Evolutionary conservation across 2,888 invertebrate genomes (phyloP), one percentile per base, ranked within the genome.

Genomic region (Cheilosia scutellata): DNA sequence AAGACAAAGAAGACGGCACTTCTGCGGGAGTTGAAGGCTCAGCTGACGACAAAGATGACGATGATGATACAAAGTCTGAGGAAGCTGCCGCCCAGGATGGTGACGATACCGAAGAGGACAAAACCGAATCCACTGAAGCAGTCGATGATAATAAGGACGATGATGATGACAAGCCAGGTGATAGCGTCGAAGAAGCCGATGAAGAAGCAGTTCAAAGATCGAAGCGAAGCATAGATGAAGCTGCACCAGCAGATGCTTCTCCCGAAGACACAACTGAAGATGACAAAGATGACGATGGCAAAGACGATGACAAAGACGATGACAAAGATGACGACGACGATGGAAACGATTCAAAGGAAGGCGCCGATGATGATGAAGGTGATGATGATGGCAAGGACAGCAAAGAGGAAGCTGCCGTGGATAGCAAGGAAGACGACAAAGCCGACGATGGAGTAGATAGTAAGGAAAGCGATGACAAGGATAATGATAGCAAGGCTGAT

Each of bases 1-100:
- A 89, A 51, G 88, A 90, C 80, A 88, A 89, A 78, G 90, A 90
- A 83, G 91, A 90, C 88, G 90, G 92, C 58, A 91, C 91, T 87
- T 91, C 92, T 66, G 89, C 91, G 80, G 90, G 92, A 89, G 92
- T 90, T 87, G 89, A 88, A 70, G 91, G 91, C 78, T 78, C 88
- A 33, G 77, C 25, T 65, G 90, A 91, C 58, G 89, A 91, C 11
- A 92, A 93, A 70, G 94, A 94, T 89, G 93, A 92, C 87, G 89
- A 93, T 88, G 91, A 91, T 89, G 90, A 90, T 88, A 86, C 87
- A 13, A 88, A 77, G 25, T 77, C 70, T 1, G 66, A 72, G 9
- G 51, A 84, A 29, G 42, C 47, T 37, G 65, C 63, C 75, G 90
- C 89, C 58, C 88, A 89, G 9, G 88, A 89, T 31, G 89, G 89